Evolutionary conservation across 2,797 vertebrate genomes (phyloP).

Genomic region (Hippocampus kuda): DNA sequence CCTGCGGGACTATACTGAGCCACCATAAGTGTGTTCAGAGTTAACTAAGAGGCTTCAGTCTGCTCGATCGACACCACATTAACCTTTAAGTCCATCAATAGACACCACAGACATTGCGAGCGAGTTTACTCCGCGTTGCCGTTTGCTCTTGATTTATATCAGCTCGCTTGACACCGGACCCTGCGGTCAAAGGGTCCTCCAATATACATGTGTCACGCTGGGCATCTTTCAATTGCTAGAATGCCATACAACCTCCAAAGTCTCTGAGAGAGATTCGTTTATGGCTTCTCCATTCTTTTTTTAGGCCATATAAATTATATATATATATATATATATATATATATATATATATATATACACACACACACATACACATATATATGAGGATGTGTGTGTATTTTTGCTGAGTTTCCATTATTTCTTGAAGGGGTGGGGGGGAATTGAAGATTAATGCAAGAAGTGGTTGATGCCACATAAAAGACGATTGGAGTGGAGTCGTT

Average conservation of each 20-base stretch:
- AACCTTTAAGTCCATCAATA: slow-evolving; percentile 65
- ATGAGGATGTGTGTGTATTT: not conserved
- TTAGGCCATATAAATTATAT: too few species aligned
- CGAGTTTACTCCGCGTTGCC: not conserved
- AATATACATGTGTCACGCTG: too few species aligned
- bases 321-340: too few species aligned
- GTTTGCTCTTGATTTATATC: not conserved
- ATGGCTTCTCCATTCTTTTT: slow-evolving; percentile 23
- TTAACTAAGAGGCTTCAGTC: slow-evolving; percentile 66
- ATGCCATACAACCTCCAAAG: too few species aligned
- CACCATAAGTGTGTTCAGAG: slow-evolving; percentile 25
- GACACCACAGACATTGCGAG: slow-evolving; percentile 27
- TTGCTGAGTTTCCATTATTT: not conserved
- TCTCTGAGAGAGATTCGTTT: slow-evolving; percentile 12
- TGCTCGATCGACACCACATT: slow-evolving; percentile 67
- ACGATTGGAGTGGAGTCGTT: slow-evolving; percentile 21
- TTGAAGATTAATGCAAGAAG: not conserved
- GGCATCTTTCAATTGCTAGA: too few species aligned
- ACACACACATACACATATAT: too few species aligned
- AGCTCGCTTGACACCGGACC: slow-evolving; percentile 18
- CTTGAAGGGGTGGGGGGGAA: not conserved
- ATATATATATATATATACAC: too few species aligned
- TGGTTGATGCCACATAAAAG: not conserved
- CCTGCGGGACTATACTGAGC: slow-evolving; percentile 30
- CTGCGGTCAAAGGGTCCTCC: too few species aligned